Evolutionary conservation across 1,140 invertebrate species (phyloP).

Genomic region (Cyclina sinensis): DNA sequence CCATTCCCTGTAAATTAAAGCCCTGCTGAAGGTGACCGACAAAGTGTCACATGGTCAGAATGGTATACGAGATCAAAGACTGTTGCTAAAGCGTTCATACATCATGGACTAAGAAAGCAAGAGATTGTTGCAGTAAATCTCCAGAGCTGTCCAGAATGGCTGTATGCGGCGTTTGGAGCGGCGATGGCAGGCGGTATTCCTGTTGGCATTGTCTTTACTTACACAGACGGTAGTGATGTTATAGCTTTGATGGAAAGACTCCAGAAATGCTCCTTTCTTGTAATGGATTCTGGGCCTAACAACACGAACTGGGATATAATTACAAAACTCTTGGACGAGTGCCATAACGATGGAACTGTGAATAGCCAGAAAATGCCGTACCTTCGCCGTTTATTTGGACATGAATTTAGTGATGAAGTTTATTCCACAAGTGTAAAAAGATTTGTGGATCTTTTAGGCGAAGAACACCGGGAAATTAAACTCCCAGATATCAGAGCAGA

Average conservation of each 20-base stretch:
- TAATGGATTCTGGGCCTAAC: background rate
- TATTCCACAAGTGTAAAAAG: background rate
- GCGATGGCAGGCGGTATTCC: background rate
- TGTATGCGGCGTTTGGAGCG: slow-evolving; percentile 9
- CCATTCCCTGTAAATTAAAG: no score
- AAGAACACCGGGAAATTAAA: background rate
- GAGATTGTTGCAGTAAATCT: slow-evolving; percentile 36
- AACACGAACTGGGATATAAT: slow-evolving; percentile 17
- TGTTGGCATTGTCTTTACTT: slow-evolving; percentile 1
- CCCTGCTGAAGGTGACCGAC: background rate
- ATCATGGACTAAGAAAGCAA: slow-evolving; percentile 8
- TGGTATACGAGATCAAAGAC: background rate
- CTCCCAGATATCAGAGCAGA: background rate
- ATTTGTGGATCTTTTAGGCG: background rate
- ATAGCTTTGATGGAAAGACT: background rate
- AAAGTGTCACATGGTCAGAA: slow-evolving; percentile 8
- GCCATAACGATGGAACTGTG: background rate
- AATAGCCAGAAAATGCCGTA: slow-evolving; percentile 5
- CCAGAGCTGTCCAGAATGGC: slow-evolving; percentile 23
- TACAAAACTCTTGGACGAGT: background rate
- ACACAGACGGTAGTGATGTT: slow-evolving; percentile 21
- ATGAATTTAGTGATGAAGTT: background rate
- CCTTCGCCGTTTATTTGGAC: background rate
- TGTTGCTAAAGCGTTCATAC: background rate
- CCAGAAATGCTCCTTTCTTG: slow-evolving; percentile 1